Evolutionary conservation across 2,888 invertebrate genomes (phyloP).

Genomic region (Oscheius sp.): DNA sequence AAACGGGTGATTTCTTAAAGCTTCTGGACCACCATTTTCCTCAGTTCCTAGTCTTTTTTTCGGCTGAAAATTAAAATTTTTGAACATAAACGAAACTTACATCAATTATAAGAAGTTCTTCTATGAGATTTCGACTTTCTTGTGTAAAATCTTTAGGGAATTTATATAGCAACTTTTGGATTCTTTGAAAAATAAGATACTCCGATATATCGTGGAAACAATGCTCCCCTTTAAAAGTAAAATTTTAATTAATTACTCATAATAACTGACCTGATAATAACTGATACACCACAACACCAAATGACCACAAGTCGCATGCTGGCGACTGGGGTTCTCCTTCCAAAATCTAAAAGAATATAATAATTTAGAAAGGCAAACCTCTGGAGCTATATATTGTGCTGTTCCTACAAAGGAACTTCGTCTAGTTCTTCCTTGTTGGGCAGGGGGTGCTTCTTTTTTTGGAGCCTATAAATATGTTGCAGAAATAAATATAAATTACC

Average conservation of each 20-base stretch:
- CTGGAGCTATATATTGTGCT: constrained; percentile 97
- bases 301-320: constrained; percentile 58
- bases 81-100: constrained; percentile 21
- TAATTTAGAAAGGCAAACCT: constrained; percentile 75
- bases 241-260: not conserved
- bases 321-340: constrained; percentile 34
- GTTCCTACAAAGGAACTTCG: constrained; percentile 86
- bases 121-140: constrained; percentile 85
- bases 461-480: not conserved
- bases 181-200: constrained; percentile 94
- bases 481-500: not conserved
- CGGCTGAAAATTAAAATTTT: constrained; percentile 74
- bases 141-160: constrained; percentile 90
- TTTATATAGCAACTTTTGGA: constrained; percentile 86
- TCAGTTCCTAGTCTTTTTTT: constrained; percentile 80
- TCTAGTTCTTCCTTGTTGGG: constrained; percentile 21
- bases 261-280: constrained; percentile 41
- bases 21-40: constrained; percentile 76
- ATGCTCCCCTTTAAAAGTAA: constrained; percentile 40
- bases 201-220: constrained; percentile 77
- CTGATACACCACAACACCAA: constrained; percentile 45
- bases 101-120: constrained; percentile 82
- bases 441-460: not conserved
- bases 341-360: constrained; percentile 41
- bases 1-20: constrained; percentile 86